Percentiles rank a stretch among this genome's conserved stretches.
Evolutionary conservation across 2,888 invertebrate genomes (phyloP).

Genomic region (Poecilus cupreus): DNA sequence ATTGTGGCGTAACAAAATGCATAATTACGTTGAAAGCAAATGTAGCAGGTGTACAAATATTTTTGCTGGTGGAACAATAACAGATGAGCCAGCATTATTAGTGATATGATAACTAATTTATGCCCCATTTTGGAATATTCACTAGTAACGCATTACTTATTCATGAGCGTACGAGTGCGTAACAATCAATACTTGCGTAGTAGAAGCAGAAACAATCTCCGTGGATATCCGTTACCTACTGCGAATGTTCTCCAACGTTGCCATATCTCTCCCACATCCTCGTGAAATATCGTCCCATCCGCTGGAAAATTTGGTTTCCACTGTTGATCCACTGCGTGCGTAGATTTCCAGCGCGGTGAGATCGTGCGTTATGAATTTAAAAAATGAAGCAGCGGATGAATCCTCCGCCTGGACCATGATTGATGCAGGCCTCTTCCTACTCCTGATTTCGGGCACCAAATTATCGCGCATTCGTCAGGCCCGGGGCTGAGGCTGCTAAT

Average conservation of each 20-base stretch:
- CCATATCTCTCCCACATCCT: slow-evolving; percentile 23
- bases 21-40: too few relatives aligned
- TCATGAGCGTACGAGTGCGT: slow-evolving; percentile 19
- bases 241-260: neutral
- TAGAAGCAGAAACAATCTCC: slow-evolving; percentile 37
- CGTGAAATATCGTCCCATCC: slow-evolving; percentile 46
- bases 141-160: slow-evolving; percentile 24
- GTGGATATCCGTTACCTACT: slow-evolving; percentile 19
- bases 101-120: slow-evolving; percentile 9
- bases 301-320: slow-evolving; percentile 45
- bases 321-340: slow-evolving; percentile 50
- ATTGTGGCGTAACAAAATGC: neutral
- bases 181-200: slow-evolving; percentile 28
- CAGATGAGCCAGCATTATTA: neutral
- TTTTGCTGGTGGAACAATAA: neutral
- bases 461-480: slow-evolving; percentile 34
- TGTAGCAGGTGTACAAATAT: neutral
- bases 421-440: slow-evolving; percentile 33
- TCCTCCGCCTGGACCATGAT: slow-evolving; percentile 12
- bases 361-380: slow-evolving; percentile 59
- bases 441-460: slow-evolving; percentile 8
- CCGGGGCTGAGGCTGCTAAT: slow-evolving; percentile 22
- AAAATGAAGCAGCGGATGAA: slow-evolving; percentile 40
- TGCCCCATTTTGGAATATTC: neutral
- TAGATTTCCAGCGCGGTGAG: slow-evolving; percentile 29